Evolutionary conservation across 2,888 invertebrate genomes (phyloP).

Genomic region (Orgyia antiqua): DNA sequence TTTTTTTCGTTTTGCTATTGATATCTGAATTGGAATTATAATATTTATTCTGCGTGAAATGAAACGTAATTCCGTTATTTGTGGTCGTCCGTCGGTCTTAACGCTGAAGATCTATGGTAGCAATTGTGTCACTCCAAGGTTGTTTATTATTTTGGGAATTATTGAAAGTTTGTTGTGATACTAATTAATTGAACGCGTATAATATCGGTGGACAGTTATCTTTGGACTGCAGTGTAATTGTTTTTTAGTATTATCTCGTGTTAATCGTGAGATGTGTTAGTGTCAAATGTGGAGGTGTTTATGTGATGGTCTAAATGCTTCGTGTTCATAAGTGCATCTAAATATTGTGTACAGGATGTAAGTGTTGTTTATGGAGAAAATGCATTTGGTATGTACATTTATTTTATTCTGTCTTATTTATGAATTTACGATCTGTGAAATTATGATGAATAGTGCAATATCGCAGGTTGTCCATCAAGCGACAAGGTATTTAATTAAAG

Average conservation of each 20-base stretch:
- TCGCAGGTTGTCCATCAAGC: conserved; percentile 52
- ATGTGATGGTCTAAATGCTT: conserved; percentile 58
- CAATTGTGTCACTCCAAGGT: conserved; percentile 67
- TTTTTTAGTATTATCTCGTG: conserved; percentile 14
- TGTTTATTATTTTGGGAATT: conserved; percentile 71
- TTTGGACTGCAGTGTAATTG: conserved; percentile 23
- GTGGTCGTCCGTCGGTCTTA: conserved; percentile 61
- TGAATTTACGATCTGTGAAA: too few relatives aligned
- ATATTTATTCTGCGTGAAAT: conserved; percentile 33
- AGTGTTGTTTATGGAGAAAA: conserved; percentile 33
- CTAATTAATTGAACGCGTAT: conserved; percentile 18
- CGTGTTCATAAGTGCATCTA: conserved; percentile 36
- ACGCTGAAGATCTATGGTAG: conserved; percentile 72
- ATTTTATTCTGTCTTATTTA: conserved; percentile 20
- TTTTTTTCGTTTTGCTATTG: too few relatives aligned
- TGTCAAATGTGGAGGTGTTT: conserved; percentile 55
- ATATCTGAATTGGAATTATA: too few relatives aligned
- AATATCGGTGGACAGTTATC: conserved; percentile 16
- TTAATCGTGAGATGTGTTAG: conserved; percentile 18
- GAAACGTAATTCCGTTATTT: conserved; percentile 57
- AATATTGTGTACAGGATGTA: conserved; percentile 33
- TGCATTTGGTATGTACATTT: conserved; percentile 38
- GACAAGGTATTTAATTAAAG: too few relatives aligned
- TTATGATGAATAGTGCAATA: too few relatives aligned
- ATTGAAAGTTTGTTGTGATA: conserved; percentile 33